Evolutionary conservation across 2,113 vertebrate genomes (phyloP), one percentile per base, ranked within the genome.

Genomic region (Poeciliopsis prolifica): DNA sequence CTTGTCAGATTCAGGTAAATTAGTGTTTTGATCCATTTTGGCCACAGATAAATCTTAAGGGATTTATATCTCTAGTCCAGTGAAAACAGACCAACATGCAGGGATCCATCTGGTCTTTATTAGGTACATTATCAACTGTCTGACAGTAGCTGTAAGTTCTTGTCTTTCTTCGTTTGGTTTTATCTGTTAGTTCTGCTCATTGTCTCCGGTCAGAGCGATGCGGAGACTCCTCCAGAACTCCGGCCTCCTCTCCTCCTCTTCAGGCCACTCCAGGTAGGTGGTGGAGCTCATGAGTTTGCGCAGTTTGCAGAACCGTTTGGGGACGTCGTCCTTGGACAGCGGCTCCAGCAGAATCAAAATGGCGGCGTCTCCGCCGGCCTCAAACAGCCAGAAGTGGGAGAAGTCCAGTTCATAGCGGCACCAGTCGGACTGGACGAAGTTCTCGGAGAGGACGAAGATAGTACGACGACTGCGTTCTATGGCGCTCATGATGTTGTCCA

Each of bases 381-480:
- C 95, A 3, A 97, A 95, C 68, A 98, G 94, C 40, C 96, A 95
- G 79, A 97, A 97, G 62, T 98, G 97, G 0, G 96, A 97, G 91
- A 97, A 98, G 88, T 98, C 96, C 89, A 98, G 93, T 76, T 98
- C 97, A 0, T 98, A 98, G 24, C 95, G 96, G 88, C 97, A 98
- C 97, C 97, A 98, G 79, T 98, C 97, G 0, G 96, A 98, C 76
- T 70, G 92, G 61, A 98, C 95, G 26, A 98, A 98, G 86, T 96
- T 95, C 78, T 96, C 90, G 0, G 97, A 98, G 3, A 98, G 94
- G 85, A 98, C 88, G 61, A 97, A 98, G 44, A 97, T 78, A 0
- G 96, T 96, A 5, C 94, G 94, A 61, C 87, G 93, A 87, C 96
- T 98, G 83, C 92, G 95, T 72, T 98, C 97, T 0, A 97, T 98